phyloP scores from a whole-genome alignment of 2,113 vertebrate genomes.

The Solea solea region DNA sequence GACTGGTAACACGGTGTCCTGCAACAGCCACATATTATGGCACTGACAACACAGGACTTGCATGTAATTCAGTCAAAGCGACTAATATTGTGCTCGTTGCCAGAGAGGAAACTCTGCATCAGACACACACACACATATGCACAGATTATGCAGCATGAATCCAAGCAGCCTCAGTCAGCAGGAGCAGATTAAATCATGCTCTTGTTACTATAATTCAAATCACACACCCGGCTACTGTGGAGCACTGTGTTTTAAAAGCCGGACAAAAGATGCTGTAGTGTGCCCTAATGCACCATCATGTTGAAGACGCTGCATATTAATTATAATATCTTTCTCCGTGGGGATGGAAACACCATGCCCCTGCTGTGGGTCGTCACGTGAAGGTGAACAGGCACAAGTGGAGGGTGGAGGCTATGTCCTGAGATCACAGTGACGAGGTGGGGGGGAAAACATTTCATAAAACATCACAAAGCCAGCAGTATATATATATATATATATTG shows the following conservation, averaged over 20 bases:
- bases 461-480: slow-evolving; percentile 26
- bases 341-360: not conserved
- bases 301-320: slow-evolving; percentile 58
- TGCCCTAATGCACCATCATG: slow-evolving; percentile 61
- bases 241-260: slow-evolving; percentile 20
- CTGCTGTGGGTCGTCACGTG: not conserved
- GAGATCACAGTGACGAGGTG: slow-evolving; percentile 24
- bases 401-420: slow-evolving; percentile 4
- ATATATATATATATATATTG: not conserved
- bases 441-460: not conserved
- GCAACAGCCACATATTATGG: slow-evolving; percentile 3
- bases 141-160: slow-evolving; percentile 33
- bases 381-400: not conserved
- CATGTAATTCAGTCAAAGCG: slow-evolving; percentile 16
- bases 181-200: not conserved
- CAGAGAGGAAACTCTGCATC: slow-evolving; percentile 49
- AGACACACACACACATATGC: slow-evolving; percentile 25
- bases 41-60: slow-evolving; percentile 6
- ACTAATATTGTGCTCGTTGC: slow-evolving; percentile 23
- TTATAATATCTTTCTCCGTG: slow-evolving; percentile 17
- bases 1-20: slow-evolving; percentile 5
- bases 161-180: not conserved
- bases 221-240: slow-evolving; percentile 10
- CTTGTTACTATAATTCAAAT: not conserved
- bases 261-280: slow-evolving; percentile 63